Base-by-base conservation (phyloP, 2,113 vertebrate species). In the Macrotus californicus region DNA sequence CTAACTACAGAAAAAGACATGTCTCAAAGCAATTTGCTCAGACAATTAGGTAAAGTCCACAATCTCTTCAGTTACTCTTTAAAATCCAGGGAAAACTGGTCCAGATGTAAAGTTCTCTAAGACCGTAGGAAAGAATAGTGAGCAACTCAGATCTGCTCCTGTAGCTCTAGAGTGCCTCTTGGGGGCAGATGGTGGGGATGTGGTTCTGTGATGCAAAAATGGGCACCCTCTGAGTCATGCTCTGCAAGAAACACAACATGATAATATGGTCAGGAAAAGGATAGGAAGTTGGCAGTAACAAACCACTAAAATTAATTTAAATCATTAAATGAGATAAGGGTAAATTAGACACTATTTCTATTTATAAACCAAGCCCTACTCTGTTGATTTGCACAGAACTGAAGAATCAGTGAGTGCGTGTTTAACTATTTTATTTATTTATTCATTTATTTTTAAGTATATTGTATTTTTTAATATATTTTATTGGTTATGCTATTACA, bases 131-230 rank as follows among this genome's bases (percentile, higher is more conserved):
- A 66, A 22, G 15, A 31, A n/a, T 54, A 12, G 3, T 43, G 34
- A 92, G 18, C 11, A 80, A 39, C 7, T 46, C 22, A 85, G 59
- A 43, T 14, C 31, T 83, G 9, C 24, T 46, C 56, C 31, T 26
- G 4, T 54, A 87, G 80, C 4, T 89, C 73, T 75, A 11, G 14
- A 1, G 46, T 9, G 7, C 26, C 19, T 81, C 7, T 22, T 41
- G 0, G 9, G 5, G 6, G 54, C 0, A 22, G 0, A 5, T 52
- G 19, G 15, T 11, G 4, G 12, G 8, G 8, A 31, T 16, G 0
- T 6, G 39, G 54, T 52, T 92, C 88, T 31, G 12, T 76, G 59
- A 89, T n/a, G 19, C 14, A 39, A 54, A 54, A 13, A 16, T 36
- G 21, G 3, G 18, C 16, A 56, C 12, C 6, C 43, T 36, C 16